Evolutionary conservation across 53 echinoderm and acorn worm species (phyloP).

Genomic region (Patiria pectinifera): DNA sequence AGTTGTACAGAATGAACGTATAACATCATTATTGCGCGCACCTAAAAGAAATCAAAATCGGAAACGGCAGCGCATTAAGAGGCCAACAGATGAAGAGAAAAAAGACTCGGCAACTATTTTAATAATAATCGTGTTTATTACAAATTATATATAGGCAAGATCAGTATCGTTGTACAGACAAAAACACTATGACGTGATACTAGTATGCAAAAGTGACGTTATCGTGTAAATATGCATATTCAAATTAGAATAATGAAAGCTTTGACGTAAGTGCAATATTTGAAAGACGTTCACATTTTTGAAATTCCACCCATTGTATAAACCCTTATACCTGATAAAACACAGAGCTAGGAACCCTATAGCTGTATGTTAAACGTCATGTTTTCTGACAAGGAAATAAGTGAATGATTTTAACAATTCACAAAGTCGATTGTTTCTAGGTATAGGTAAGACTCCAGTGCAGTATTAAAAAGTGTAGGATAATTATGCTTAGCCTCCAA

Average conservation of each 20-base stretch:
- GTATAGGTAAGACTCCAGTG: background rate
- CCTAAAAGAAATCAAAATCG: too few species aligned
- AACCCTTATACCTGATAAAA: background rate
- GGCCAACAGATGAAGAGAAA: background rate
- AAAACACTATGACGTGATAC: constrained; percentile 24
- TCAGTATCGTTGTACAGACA: background rate
- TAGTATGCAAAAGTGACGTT: background rate
- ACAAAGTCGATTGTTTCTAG: background rate
- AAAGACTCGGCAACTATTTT: background rate
- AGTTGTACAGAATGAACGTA: too few species aligned
- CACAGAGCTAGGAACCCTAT: too few species aligned
- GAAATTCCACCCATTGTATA: background rate
- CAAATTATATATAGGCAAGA: constrained; percentile 37
- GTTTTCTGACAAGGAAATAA: background rate
- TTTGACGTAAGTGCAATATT: background rate
- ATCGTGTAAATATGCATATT: constrained; percentile 51
- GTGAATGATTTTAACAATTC: background rate
- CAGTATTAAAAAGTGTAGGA: background rate
- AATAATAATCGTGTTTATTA: constrained; percentile 17
- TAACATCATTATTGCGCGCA: too few species aligned
- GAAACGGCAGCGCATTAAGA: background rate
- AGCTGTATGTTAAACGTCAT: background rate
- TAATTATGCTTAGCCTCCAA: background rate
- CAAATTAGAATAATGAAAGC: constrained; percentile 35
- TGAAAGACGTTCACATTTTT: constrained; percentile 13